Conservation (phyloP, 2,113 vertebrate genomes). For the Dromaius novaehollandiae region DNA sequence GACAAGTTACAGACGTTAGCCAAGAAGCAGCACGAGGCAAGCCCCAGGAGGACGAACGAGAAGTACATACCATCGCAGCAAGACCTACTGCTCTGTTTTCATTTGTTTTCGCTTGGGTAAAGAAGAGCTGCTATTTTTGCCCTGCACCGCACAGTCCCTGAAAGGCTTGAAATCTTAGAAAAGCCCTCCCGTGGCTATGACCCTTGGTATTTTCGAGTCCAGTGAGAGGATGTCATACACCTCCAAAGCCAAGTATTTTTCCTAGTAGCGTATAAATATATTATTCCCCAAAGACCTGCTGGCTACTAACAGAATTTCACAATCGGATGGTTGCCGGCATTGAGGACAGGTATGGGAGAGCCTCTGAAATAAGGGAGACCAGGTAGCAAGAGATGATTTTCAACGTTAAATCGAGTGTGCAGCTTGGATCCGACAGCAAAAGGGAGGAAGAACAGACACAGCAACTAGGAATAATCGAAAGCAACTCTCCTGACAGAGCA, state of each 20-base stretch:
- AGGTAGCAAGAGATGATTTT: neutral
- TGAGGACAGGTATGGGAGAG: rapidly evolving
- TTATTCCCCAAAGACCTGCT: neutral
- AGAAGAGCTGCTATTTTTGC: neutral
- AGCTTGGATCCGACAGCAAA: neutral
- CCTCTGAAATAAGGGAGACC: neutral
- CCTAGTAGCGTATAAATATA: neutral
- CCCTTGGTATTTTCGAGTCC: neutral
- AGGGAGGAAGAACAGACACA: neutral
- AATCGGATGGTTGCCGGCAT: neutral
- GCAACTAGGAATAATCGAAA: neutral
- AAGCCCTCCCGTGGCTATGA: neutral
- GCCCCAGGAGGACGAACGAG: neutral
- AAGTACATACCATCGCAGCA: neutral
- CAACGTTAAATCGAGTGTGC: neutral
- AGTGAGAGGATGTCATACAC: neutral
- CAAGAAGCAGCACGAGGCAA: neutral
- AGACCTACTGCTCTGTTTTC: neutral
- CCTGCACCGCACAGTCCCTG: neutral
- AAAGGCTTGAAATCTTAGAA: neutral
- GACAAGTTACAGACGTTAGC: neutral
- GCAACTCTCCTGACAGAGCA: rapidly evolving
- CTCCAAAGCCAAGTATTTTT: conserved; percentile 30
- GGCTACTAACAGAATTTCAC: neutral
- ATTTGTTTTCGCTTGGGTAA: neutral